These are phyloP conservation scores for Eleutherodactylus coqui DNA, from an alignment of 2,797 vertebrate species.

Conservation along the genomic window DNA sequence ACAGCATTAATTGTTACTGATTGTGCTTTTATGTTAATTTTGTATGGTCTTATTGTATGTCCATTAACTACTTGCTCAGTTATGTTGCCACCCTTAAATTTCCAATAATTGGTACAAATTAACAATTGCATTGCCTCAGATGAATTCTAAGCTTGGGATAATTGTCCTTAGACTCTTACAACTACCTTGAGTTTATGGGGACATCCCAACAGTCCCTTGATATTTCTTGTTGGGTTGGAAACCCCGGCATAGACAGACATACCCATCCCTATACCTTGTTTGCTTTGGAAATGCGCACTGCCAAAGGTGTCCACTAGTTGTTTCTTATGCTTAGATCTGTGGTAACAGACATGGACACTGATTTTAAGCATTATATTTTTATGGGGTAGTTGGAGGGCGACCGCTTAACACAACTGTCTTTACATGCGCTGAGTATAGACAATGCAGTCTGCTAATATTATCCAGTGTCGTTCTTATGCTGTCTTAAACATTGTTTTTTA, in stretches of 20 bases:
- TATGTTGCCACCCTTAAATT: neutral
- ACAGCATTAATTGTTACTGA: neutral
- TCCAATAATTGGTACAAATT: neutral
- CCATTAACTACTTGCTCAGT: neutral
- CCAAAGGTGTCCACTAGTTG: too few relatives aligned
- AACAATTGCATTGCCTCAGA: neutral
- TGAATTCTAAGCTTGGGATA: neutral
- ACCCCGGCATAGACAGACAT: too few relatives aligned
- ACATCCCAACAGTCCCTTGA: too few relatives aligned
- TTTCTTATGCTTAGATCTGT: too few relatives aligned
- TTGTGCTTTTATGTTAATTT: neutral
- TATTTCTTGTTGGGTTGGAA: too few relatives aligned
- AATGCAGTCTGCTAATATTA: neutral
- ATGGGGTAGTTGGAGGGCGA: too few relatives aligned
- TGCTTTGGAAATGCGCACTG: too few relatives aligned
- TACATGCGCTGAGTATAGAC: neutral
- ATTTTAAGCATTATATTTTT: neutral
- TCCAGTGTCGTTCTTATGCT: neutral
- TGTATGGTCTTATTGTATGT: neutral
- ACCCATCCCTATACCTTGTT: too few relatives aligned
- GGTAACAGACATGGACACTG: too few relatives aligned
- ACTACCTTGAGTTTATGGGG: too few relatives aligned
- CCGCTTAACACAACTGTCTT: neutral
- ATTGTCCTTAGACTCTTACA: neutral
- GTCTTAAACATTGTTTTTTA: conserved; percentile 28